A percentile compares a stretch with the other conserved stretches of the same genome.
Conservation (phyloP, 2,888 invertebrate species). For the Leptothorax acervorum region DNA sequence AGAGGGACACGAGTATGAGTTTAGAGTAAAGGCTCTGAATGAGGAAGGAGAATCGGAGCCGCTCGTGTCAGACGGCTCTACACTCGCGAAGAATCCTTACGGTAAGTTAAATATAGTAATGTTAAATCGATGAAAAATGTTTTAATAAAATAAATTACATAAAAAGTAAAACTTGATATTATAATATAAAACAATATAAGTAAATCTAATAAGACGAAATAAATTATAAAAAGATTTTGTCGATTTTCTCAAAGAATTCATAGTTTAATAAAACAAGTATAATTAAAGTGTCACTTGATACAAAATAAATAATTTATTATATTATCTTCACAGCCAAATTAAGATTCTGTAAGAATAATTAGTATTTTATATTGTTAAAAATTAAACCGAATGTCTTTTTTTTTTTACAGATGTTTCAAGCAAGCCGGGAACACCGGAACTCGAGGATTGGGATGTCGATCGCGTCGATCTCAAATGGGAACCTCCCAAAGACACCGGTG, state of each 20-base stretch:
- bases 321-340: neutral
- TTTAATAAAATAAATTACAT: neutral
- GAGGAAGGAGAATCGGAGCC: constrained; percentile 98
- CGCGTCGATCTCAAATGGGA: constrained; percentile 95
- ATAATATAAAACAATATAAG: constrained; percentile 2
- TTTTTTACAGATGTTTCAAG: constrained; percentile 90
- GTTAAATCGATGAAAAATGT: neutral
- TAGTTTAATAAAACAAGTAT: neutral
- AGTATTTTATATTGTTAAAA: neutral
- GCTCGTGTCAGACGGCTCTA: constrained; percentile 94
- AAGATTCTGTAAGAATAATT: neutral
- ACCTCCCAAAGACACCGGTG: constrained; percentile 92
- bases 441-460: constrained; percentile 96
- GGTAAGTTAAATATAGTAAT: constrained; percentile 86
- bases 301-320: constrained; percentile 3
- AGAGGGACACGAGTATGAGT: constrained; percentile 97
- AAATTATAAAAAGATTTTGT: neutral
- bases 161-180: neutral
- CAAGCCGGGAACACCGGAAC: constrained; percentile 94
- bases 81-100: constrained; percentile 98
- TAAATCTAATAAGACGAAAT: neutral
- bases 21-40: constrained; percentile 96
- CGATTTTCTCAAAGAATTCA: neutral
- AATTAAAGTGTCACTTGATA: neutral
- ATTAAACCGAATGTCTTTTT: neutral